A percentile compares a stretch with the other conserved stretches of the same genome.
These are phyloP conservation scores for Myiotriccus ornatus DNA, from an alignment of 2,797 vertebrate species.

Conservation along the genomic window DNA sequence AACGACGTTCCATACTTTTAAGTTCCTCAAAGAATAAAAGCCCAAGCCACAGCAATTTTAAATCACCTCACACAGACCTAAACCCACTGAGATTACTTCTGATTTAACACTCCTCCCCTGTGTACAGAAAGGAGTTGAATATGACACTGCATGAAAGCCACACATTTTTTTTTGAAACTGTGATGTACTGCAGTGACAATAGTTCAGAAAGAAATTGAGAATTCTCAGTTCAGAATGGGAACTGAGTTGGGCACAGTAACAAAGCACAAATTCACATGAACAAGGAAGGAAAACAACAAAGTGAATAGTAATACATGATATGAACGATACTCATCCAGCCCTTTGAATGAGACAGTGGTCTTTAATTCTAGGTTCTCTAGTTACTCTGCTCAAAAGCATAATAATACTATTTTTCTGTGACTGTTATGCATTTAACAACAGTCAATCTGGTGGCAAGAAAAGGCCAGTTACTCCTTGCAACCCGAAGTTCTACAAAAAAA, in stretches of 20 bases:
- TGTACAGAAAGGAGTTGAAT: accelerated
- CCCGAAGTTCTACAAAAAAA: background rate
- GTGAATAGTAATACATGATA: background rate
- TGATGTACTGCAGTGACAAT: background rate
- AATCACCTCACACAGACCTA: background rate
- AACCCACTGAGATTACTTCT: background rate
- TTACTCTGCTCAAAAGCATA: background rate
- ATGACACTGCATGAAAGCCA: background rate
- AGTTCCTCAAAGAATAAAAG: background rate
- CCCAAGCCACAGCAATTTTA: background rate
- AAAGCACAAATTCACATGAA: background rate
- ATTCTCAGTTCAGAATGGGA: background rate
- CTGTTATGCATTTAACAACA: background rate
- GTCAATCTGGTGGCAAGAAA: background rate
- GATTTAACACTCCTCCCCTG: background rate
- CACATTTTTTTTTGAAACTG: background rate
- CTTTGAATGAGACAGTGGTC: background rate
- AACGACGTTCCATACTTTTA: background rate
- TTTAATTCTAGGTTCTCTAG: slow-evolving; percentile 19
- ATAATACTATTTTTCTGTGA: background rate
- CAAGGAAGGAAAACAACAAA: background rate
- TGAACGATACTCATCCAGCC: background rate
- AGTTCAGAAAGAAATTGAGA: background rate
- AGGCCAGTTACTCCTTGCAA: background rate
- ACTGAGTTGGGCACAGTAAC: background rate